Percentiles rank a stretch among this genome's conserved stretches.
phyloP scores from a whole-genome alignment of 2,888 invertebrate genomes.

The Serrognathus titanus region DNA sequence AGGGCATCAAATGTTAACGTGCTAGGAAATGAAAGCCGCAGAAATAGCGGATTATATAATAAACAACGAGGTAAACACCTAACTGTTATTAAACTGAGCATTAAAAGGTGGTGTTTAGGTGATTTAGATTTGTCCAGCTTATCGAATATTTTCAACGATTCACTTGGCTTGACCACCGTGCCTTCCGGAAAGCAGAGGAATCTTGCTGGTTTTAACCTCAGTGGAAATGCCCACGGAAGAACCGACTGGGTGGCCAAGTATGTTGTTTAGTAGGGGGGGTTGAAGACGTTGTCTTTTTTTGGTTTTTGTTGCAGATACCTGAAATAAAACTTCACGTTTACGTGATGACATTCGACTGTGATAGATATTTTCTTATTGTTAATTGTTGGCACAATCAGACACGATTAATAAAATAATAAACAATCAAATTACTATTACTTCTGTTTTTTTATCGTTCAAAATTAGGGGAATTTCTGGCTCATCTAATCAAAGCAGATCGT shows the following conservation, averaged over 20 bases:
- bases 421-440: not conserved
- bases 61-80: slow-evolving; percentile 23
- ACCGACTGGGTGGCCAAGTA: slow-evolving; percentile 42
- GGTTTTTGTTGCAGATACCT: slow-evolving; percentile 9
- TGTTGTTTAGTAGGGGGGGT: slow-evolving; percentile 10
- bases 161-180: slow-evolving; percentile 29
- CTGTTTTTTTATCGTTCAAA: not conserved
- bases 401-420: slow-evolving; percentile 2
- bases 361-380: slow-evolving; percentile 16
- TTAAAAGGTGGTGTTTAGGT: slow-evolving; percentile 1
- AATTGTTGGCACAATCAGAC: slow-evolving; percentile 2
- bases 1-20: slow-evolving; percentile 36
- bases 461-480: no score
- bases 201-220: slow-evolving; percentile 32
- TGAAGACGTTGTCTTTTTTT: not conserved
- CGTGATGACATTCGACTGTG: slow-evolving; percentile 11
- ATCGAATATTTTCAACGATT: slow-evolving; percentile 38
- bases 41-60: slow-evolving; percentile 29
- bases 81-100: not conserved
- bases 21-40: slow-evolving; percentile 29
- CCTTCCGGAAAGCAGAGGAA: slow-evolving; percentile 35
- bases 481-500: no score
- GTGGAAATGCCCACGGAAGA: slow-evolving; percentile 32
- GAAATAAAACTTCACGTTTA: slow-evolving; percentile 2
- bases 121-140: slow-evolving; percentile 27